Percentiles rank a stretch among this genome's conserved stretches.
Evolutionary conservation across 2,888 invertebrate species (phyloP).

Genomic region (Heliothis peltigera): DNA sequence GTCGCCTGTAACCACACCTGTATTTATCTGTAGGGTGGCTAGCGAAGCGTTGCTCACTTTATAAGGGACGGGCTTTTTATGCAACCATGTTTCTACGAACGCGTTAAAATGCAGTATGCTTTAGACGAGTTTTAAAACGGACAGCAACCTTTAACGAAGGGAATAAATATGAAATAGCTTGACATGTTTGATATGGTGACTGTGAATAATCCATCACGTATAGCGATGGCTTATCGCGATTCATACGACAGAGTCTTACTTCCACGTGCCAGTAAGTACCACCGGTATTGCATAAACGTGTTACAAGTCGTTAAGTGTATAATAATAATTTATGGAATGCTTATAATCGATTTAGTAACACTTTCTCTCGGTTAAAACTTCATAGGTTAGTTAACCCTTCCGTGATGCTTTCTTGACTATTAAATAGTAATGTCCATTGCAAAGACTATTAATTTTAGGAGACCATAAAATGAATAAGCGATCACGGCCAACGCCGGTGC

Average conservation of each 20-base stretch:
- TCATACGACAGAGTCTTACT: slow-evolving; percentile 64
- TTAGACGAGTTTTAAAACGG: slow-evolving; percentile 41
- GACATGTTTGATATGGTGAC: slow-evolving; percentile 52
- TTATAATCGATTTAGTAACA: slow-evolving; percentile 60
- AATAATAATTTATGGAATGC: slow-evolving; percentile 65
- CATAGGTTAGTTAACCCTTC: slow-evolving; percentile 54
- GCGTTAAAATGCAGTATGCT: slow-evolving; percentile 47
- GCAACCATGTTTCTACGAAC: slow-evolving; percentile 40
- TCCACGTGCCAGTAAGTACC: slow-evolving; percentile 76
- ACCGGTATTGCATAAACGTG: slow-evolving; percentile 71
- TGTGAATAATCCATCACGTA: slow-evolving; percentile 78
- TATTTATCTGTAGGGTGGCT: slow-evolving; percentile 56
- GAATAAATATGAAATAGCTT: slow-evolving; percentile 39
- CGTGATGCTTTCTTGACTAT: slow-evolving; percentile 49
- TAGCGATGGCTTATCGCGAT: slow-evolving; percentile 76
- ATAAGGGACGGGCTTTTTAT: slow-evolving; percentile 57
- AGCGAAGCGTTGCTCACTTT: slow-evolving; percentile 57
- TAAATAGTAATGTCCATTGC: slow-evolving; percentile 17
- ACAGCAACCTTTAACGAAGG: slow-evolving; percentile 48
- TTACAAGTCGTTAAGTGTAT: slow-evolving; percentile 63
- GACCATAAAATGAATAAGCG: slow-evolving; percentile 50
- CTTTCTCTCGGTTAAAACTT: slow-evolving; percentile 63
- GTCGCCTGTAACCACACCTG: slow-evolving; percentile 51
- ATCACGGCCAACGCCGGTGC: slow-evolving; percentile 26
- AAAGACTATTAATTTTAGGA: slow-evolving; percentile 44